Evolutionary conservation across 1,140 invertebrate genomes (phyloP).

Genomic region (Panulirus ornatus): DNA sequence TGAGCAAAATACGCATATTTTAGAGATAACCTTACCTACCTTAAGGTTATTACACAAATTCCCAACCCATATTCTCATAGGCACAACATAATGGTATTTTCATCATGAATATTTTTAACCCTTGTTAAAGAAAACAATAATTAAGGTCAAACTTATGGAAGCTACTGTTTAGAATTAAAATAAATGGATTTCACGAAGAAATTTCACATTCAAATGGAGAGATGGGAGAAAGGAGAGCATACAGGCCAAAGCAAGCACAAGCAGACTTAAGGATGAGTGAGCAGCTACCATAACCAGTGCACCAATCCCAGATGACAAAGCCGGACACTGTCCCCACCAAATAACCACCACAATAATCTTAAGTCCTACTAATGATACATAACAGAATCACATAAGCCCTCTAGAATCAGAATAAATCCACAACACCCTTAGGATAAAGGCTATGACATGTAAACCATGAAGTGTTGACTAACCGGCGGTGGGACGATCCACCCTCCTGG

Average conservation of each 20-base stretch:
- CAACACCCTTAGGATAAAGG: not conserved
- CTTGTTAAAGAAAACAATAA: not conserved
- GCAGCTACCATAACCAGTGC: constrained; percentile 10
- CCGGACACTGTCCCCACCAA: not conserved
- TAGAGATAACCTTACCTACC: no score
- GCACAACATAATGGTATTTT: not conserved
- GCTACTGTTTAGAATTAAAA: not conserved
- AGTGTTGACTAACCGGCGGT: constrained; percentile 47
- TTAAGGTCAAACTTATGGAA: not conserved
- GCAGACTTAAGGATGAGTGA: not conserved
- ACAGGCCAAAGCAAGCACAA: constrained; percentile 13
- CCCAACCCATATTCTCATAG: not conserved
- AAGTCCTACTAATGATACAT: not conserved
- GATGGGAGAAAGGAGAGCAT: not conserved
- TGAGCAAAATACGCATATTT: no score
- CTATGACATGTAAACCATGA: constrained; percentile 16
- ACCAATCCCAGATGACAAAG: not conserved
- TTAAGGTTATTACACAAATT: not conserved
- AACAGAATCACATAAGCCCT: not conserved
- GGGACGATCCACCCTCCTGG: constrained; percentile 67
- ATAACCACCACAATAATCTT: constrained; percentile 9
- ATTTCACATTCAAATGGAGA: not conserved
- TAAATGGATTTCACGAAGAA: not conserved
- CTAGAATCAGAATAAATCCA: not conserved
- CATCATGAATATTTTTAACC: not conserved